Base-by-base conservation (phyloP, 2,113 vertebrate genomes). In the Myocastor coypus region DNA sequence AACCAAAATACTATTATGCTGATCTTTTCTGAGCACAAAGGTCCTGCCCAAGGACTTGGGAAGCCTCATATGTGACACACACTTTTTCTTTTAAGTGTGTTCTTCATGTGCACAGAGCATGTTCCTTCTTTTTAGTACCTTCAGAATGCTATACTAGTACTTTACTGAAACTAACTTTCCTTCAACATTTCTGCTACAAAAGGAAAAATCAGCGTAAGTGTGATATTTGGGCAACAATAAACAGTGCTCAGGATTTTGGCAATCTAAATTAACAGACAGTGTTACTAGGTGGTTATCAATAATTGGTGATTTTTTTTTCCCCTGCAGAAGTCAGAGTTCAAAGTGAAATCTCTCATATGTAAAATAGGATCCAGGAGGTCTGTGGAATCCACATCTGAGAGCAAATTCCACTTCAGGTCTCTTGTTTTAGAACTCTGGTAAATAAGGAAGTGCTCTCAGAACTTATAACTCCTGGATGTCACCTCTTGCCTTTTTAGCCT, bases 11-110 rank as follows among this genome's bases (percentile, higher is more conserved):
- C n/a, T 50, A 89, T 68, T n/a, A 73, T 37, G 66, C 28, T 90
- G 22, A 87, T 81, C n/a, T 83, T 96, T 97, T 95, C 61, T 94
- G 84, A 95, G 42, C 55, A 92, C 20, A 78, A 22, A 90, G 71
- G 87, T 95, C 57, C 92, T 28, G 34, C 52, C 80, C 19, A 89
- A 91, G 86, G 81, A 95, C 64, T 89, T 52, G 13, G 34, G 83
- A 85, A 95, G 59, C 71, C 2, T 30, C 50, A 85, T 30, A 40
- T 12, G 34, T 61, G 82, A 34, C n/a, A 84, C 26, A 63, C 22
- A 34, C 17, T 69, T 87, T 93, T 55, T 92, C 40, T 90, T 52
- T 92, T 90, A 30, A 87, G 81, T 28, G 30, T 57, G 0, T 66
- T 85, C 40, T 32, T 83, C 11, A 91, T 26, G 77, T 92, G 22